Evolutionary conservation across 2,113 vertebrate species (phyloP).

Genomic region (Sphyrna mokarran): DNA sequence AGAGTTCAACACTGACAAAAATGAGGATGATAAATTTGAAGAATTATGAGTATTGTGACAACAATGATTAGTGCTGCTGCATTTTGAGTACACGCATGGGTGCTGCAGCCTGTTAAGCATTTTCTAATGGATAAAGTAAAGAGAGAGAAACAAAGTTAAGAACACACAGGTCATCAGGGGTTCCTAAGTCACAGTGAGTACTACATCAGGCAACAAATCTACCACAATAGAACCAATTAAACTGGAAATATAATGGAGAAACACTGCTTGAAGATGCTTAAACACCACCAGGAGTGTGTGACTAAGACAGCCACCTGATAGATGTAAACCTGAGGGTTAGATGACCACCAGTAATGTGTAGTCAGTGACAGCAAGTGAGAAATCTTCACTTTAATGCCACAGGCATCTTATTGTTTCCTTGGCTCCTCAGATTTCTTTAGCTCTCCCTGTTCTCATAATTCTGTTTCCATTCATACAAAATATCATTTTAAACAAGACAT

Average conservation of each 20-base stretch:
- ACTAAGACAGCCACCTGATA: neutral
- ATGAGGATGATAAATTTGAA: neutral
- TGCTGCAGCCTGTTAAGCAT: neutral
- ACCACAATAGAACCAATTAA: neutral
- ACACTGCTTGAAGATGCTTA: neutral
- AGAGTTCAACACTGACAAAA: neutral
- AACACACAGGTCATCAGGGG: neutral
- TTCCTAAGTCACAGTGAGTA: neutral
- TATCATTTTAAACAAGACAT: neutral
- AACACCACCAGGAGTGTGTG: neutral
- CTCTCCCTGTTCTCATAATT: neutral
- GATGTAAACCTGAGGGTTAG: neutral
- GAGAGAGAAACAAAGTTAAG: neutral
- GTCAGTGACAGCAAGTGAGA: neutral
- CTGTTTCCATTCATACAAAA: too few species aligned
- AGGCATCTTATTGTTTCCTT: neutral
- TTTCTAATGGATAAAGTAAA: neutral
- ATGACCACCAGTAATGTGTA: neutral
- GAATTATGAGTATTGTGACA: neutral
- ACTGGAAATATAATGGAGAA: neutral
- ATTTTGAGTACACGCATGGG: neutral
- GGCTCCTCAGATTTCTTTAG: neutral
- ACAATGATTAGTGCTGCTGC: neutral
- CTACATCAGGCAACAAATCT: neutral
- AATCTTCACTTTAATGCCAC: neutral